Percentiles rank a stretch among this genome's conserved stretches.
Evolutionary conservation across 1,140 invertebrate genomes (phyloP).

Genomic region (Megathymus violae): DNA sequence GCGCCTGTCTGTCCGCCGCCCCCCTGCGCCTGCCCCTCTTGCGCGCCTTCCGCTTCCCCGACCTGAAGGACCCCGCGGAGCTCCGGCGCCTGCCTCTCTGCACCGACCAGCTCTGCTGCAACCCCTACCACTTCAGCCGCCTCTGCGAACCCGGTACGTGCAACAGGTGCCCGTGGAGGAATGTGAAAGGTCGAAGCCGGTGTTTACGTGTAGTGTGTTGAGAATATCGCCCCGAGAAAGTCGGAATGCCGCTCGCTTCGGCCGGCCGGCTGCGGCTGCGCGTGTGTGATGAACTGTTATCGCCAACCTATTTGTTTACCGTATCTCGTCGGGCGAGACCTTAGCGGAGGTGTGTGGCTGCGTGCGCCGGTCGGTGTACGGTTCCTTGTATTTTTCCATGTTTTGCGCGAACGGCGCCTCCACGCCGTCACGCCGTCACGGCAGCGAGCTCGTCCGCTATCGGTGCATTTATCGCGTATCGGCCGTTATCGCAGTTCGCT

Average conservation of each 20-base stretch:
- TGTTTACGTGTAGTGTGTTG: slow-evolving; percentile 42
- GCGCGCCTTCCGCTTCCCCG: too few species aligned
- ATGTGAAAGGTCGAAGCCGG: slow-evolving; percentile 38
- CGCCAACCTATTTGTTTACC: slow-evolving; percentile 49
- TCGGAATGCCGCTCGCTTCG: slow-evolving; percentile 29
- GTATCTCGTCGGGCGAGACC: slow-evolving; percentile 38
- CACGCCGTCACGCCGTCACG: slow-evolving; percentile 30
- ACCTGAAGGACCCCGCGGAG: too few species aligned
- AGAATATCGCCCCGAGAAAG: slow-evolving; percentile 43
- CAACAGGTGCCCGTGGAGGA: slow-evolving; percentile 65
- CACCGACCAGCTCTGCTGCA: slow-evolving; percentile 88
- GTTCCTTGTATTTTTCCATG: slow-evolving; percentile 32
- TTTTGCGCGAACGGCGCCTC: slow-evolving; percentile 21
- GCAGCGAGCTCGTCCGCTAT: slow-evolving; percentile 47
- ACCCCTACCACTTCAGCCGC: slow-evolving; percentile 92
- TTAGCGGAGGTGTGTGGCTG: slow-evolving; percentile 4
- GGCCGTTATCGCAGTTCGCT: slow-evolving; percentile 73
- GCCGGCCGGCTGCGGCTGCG: neutral
- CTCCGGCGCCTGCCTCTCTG: too few species aligned
- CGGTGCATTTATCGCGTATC: slow-evolving; percentile 65
- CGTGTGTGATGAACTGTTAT: slow-evolving; percentile 46
- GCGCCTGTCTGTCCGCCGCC: too few species aligned
- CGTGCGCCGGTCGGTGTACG: slow-evolving; percentile 2
- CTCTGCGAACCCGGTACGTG: slow-evolving; percentile 90
- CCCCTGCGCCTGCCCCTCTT: too few species aligned